These are phyloP conservation scores for Herpetotheres cachinnans DNA, from an alignment of 2,113 vertebrate species.

Conservation along the genomic window DNA sequence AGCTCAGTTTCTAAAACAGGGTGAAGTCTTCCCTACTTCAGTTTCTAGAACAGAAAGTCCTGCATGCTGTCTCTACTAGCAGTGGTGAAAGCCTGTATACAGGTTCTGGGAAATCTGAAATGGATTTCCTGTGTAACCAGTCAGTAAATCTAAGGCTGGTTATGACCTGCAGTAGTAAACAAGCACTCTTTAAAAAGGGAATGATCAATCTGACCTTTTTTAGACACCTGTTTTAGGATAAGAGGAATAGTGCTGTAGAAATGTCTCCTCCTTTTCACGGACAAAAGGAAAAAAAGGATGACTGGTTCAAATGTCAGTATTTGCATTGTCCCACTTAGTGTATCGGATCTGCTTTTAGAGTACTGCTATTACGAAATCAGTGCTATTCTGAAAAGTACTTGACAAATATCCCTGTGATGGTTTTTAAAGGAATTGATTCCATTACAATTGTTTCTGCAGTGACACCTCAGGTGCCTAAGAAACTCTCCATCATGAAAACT, in stretches of 20 bases:
- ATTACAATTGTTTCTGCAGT: slow-evolving; percentile 17
- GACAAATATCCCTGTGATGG: neutral
- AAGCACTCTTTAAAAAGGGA: neutral
- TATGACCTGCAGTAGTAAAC: neutral
- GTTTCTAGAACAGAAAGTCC: neutral
- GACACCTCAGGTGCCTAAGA: neutral
- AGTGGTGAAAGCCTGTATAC: neutral
- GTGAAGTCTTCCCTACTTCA: neutral
- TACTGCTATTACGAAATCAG: neutral
- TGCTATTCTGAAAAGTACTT: neutral
- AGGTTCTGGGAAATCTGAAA: neutral
- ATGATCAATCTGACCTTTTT: neutral
- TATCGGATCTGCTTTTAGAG: neutral
- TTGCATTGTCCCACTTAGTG: neutral
- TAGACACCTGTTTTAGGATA: neutral
- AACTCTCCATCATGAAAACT: neutral
- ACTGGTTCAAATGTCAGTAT: neutral
- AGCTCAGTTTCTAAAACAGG: neutral
- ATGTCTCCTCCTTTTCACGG: neutral
- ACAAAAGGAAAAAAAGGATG: neutral
- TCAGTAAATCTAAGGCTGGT: neutral
- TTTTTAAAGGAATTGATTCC: neutral
- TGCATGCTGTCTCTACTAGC: neutral
- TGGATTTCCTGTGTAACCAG: neutral
- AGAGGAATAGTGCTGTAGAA: neutral